Percentiles rank a stretch among this genome's conserved stretches.
Conservation (phyloP, 2,113 vertebrate genomes). For the Nycticorax nycticorax region DNA sequence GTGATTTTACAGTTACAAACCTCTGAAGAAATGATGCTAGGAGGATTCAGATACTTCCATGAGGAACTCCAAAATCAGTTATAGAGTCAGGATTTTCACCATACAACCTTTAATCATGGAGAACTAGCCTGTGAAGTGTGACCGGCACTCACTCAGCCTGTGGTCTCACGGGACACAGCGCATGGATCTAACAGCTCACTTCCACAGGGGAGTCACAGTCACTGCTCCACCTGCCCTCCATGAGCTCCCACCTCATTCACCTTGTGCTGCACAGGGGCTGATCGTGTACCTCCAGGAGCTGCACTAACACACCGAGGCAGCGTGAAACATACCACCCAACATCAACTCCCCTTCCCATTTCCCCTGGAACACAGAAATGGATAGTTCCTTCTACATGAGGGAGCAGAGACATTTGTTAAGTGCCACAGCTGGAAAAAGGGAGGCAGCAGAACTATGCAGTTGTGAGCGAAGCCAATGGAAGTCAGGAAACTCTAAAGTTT, state of each 20-base stretch:
- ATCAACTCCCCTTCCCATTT: not conserved
- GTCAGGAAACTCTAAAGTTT: not conserved
- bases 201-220: not conserved
- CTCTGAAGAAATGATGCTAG: not conserved
- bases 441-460: not conserved
- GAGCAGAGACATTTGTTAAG: not conserved
- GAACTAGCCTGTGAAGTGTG: not conserved
- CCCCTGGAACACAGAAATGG: not conserved
- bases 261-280: not conserved
- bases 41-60: not conserved
- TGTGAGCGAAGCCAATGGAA: not conserved
- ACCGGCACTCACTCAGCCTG: not conserved
- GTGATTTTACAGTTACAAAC: not conserved
- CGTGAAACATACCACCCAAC: not conserved
- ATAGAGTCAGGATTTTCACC: not conserved
- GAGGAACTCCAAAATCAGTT: not conserved
- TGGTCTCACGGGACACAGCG: not conserved
- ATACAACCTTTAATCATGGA: not conserved
- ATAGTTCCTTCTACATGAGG: not conserved
- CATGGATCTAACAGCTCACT: not conserved
- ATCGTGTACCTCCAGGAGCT: rapidly evolving
- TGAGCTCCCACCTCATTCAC: not conserved
- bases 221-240: not conserved
- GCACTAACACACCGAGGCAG: not conserved
- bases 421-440: not conserved